Evolutionary conservation across 2,888 invertebrate species (phyloP), one percentile per base, ranked within the genome.

Genomic region (Cephus rjabovi): DNA sequence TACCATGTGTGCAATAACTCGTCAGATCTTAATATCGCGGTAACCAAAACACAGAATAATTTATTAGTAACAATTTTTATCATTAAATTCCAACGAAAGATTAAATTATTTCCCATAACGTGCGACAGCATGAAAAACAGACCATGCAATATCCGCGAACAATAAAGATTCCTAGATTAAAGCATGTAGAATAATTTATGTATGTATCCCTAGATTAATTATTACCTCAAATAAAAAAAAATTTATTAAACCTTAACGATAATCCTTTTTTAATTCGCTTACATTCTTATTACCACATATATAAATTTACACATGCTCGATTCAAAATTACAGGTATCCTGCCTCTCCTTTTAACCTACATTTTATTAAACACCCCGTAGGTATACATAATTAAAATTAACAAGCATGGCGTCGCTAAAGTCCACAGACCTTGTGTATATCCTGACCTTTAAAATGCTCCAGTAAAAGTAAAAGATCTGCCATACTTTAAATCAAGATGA

Each of bases 361-460:
- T 71, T 71, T 33, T 6, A 71, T 34, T 23, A 34, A 71, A 15
- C 31, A 71, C 31, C 31, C 71, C 15, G 12, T 9, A 56, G 15
- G 23, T 9, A 56, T 23, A 9, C 71, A 71, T 71, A 71, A 31
- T 71, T 71, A 71, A 31, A 34, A 34, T 23, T 71, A 71, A 31
- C 33, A 31, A 71, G 34, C 30, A 34, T 23, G 31, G 12, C 12
- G 12, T 9, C 76, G 76, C 70, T 37, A n/a, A 70, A 35, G 68
- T 69, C 35, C 70, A 56, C 33, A 73, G 78, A 78, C 76, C 78
- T 78, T 78, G 78, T 75, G 78, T 71, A 31, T 35, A 71, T 35
- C 30, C 34, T 78, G 78, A 76, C 78, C 78, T 78, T 78, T 78
- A 73, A 76, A 76, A 78, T 78, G 78, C 78, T 78, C 76, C 71